Evolutionary conservation across 2,888 invertebrate species (phyloP).

Genomic region (Hypercompe scribonia): DNA sequence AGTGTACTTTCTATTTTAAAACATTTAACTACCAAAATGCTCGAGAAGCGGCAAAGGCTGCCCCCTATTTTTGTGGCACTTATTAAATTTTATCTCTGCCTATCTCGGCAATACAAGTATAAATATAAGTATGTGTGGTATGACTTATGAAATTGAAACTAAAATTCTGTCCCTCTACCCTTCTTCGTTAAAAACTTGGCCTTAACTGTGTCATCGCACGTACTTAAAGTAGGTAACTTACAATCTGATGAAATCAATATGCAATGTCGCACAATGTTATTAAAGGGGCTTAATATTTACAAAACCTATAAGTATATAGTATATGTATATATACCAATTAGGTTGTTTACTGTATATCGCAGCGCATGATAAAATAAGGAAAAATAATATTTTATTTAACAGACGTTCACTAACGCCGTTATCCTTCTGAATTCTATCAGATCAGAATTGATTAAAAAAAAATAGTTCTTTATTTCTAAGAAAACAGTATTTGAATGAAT

Average conservation of each 20-base stretch:
- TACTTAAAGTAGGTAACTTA: constrained; percentile 11
- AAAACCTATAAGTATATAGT: not conserved
- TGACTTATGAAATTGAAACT: not conserved
- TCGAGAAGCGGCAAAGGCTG: not conserved
- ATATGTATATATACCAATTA: not conserved
- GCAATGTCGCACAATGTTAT: constrained; percentile 27
- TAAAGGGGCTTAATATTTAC: not conserved
- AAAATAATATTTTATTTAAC: not conserved
- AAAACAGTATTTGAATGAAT: constrained; percentile 9
- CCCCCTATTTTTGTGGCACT: not conserved
- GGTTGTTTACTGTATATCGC: not conserved
- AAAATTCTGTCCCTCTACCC: not conserved
- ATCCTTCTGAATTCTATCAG: not conserved
- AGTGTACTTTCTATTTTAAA: not conserved
- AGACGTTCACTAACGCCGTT: not conserved
- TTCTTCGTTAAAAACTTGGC: not conserved
- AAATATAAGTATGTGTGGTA: not conserved
- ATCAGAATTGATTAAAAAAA: too few relatives aligned
- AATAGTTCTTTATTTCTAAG: not conserved
- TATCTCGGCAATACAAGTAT: not conserved
- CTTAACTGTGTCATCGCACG: not conserved
- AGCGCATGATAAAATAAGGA: not conserved
- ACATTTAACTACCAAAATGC: not conserved
- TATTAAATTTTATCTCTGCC: too few relatives aligned
- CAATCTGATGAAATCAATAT: constrained; percentile 27